These are phyloP conservation scores for Drosophila picticornis DNA, from an alignment of 2,888 invertebrate genomes.

Conservation along the genomic window DNA sequence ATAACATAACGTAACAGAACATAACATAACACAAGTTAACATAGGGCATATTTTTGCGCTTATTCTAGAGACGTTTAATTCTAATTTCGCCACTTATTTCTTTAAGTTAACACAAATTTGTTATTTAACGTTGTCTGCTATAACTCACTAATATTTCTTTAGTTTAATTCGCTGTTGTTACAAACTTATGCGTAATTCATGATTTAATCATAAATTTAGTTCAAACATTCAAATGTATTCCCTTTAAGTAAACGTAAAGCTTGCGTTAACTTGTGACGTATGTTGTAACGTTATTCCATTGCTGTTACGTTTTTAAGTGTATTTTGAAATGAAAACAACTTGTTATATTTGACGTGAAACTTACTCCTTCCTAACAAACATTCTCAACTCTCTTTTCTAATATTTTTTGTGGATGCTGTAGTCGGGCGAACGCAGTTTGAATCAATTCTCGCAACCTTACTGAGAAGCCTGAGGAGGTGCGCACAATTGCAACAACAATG, in stretches of 20 bases:
- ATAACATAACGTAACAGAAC: not conserved
- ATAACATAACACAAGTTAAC: not conserved
- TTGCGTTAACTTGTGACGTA: not conserved
- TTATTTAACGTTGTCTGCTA: not conserved
- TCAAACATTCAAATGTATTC: not conserved
- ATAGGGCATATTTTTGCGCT: not conserved
- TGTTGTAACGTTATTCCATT: not conserved
- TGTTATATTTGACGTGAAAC: not conserved
- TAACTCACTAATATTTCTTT: not conserved
- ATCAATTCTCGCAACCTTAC: constrained; percentile 85
- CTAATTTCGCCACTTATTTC: not conserved
- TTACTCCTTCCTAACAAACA: not conserved
- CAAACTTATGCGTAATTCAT: not conserved
- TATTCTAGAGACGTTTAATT: not conserved
- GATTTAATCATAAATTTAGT: not conserved
- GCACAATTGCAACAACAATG: constrained; percentile 67
- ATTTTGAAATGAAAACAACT: not conserved
- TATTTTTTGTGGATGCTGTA: constrained; percentile 5
- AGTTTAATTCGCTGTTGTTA: not conserved
- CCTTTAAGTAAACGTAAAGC: not conserved
- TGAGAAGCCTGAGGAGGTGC: constrained; percentile 76
- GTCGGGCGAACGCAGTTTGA: constrained; percentile 83
- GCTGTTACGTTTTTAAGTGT: not conserved
- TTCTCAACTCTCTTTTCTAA: constrained; percentile 25
- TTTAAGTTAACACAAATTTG: not conserved